Evolutionary conservation across 2,113 vertebrate genomes (phyloP), one percentile per base, ranked within the genome.

Genomic region (Amazona guildingii): DNA sequence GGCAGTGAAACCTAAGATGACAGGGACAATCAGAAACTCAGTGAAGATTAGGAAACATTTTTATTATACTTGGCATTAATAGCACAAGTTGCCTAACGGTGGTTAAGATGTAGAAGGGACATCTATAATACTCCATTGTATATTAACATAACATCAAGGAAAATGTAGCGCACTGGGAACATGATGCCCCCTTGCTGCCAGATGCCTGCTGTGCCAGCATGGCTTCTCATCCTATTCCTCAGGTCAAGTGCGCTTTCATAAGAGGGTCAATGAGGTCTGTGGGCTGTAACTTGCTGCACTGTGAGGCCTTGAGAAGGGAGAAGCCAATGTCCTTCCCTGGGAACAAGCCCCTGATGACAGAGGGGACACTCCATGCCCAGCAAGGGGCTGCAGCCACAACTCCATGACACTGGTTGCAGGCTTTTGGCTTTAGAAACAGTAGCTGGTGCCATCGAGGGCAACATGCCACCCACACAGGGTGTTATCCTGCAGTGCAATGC

Each of bases 11-110:
- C 29, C 44, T 21, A 68, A 90, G 54, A 77, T 61, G 51, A n/a
- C 81, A 73, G 52, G 39, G 19, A 85, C 20, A 90, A 87, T 41
- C 51, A 88, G 75, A 90, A 87, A n/a, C 51, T 72, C 52, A 48
- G 8, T 51, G 54, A 84, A 67, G 51, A 91, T 82, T 33, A 89
- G 62, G 84, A 94, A 87, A 86, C 39, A 48, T 83, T 90, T 92
- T 80, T 73, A 69, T 96, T 93, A 69, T 28, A 67, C 43, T 90
- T 93, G 79, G 68, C 68, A 48, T 81, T 83, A 88, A 61, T 55
- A 81, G 46, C 18, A 24, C 39, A 54, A 92, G 37, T 51, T 33
- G 27, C 80, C 29, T 85, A 70, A 68, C 25, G 39, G 61, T 31
- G 74, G 74, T 69, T 83, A 35, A 72, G 72, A 68, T 17, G 54